Evolutionary conservation across 2,888 invertebrate genomes (phyloP).

Genomic region (Heptascelio sp.): DNA sequence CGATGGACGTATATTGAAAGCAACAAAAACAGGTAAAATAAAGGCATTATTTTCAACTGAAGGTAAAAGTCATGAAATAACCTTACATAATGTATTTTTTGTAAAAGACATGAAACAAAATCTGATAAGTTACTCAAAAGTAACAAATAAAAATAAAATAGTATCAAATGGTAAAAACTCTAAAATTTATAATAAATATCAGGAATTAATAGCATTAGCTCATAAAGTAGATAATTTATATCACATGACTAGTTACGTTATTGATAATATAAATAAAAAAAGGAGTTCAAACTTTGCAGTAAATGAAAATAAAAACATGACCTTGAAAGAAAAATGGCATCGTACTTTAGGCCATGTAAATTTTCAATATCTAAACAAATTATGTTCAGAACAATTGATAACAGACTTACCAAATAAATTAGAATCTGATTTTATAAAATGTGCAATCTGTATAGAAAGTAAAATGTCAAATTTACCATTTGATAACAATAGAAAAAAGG

Average conservation of each 20-base stretch:
- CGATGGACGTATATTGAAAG: slow-evolving; percentile 64
- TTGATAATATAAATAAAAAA: neutral
- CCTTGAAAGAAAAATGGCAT: slow-evolving; percentile 70
- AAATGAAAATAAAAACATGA: slow-evolving; percentile 25
- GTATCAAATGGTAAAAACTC: slow-evolving; percentile 37
- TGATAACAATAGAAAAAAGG: slow-evolving; percentile 54
- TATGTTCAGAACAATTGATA: slow-evolving; percentile 44
- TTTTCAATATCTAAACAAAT: slow-evolving; percentile 63
- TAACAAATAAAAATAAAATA: slow-evolving; percentile 60
- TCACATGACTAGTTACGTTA: slow-evolving; percentile 33
- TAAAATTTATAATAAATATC: slow-evolving; percentile 60
- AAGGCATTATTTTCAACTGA: neutral
- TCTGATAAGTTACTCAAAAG: slow-evolving; percentile 60
- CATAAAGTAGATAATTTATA: slow-evolving; percentile 32
- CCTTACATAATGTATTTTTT: slow-evolving; percentile 51
- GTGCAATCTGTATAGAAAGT: slow-evolving; percentile 20
- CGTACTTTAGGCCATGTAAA: slow-evolving; percentile 68
- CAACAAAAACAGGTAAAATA: slow-evolving; percentile 56
- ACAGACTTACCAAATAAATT: neutral
- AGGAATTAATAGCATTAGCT: slow-evolving; percentile 47
- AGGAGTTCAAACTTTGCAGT: slow-evolving; percentile 4
- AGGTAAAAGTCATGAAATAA: slow-evolving; percentile 2
- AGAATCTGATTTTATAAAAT: slow-evolving; percentile 43
- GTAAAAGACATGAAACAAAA: slow-evolving; percentile 67
- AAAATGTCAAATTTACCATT: slow-evolving; percentile 62